A percentile compares a stretch with the other conserved stretches of the same genome.
phyloP scores from a whole-genome alignment of 2,113 vertebrate species.

The Heterotis niloticus region DNA sequence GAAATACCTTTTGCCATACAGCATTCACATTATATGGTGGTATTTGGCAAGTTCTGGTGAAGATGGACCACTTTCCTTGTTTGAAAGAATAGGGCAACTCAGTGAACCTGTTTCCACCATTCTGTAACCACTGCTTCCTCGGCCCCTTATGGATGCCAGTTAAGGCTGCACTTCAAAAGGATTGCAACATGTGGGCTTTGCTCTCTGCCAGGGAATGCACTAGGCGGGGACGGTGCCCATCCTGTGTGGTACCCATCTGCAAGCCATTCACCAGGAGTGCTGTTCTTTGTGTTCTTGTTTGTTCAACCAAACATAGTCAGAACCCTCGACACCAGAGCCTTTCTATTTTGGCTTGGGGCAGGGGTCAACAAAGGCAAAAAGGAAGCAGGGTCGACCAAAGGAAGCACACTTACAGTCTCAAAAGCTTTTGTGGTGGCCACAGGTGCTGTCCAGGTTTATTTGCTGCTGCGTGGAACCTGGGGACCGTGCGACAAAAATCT shows the following conservation, averaged over 20 bases:
- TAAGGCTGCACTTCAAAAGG: slow-evolving; percentile 7
- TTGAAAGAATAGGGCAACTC: neutral
- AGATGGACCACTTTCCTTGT: neutral
- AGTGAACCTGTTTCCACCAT: neutral
- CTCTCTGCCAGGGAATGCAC: slow-evolving; percentile 20
- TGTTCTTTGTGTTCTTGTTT: slow-evolving; percentile 25
- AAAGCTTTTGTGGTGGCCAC: slow-evolving; percentile 24
- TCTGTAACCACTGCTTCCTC: neutral
- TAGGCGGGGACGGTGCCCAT: neutral
- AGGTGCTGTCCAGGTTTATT: slow-evolving; percentile 39
- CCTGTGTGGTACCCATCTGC: slow-evolving; percentile 35
- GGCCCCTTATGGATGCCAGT: neutral
- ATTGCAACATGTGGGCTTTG: slow-evolving; percentile 19
- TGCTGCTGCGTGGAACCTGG: neutral
- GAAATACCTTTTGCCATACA: no score
- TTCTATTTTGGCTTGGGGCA: slow-evolving; percentile 12
- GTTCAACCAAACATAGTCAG: slow-evolving; percentile 19
- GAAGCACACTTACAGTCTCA: slow-evolving; percentile 8
- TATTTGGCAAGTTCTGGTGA: no score
- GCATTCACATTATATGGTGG: no score
- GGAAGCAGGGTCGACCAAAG: neutral
- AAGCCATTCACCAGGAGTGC: slow-evolving; percentile 9
- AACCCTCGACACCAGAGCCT: slow-evolving; percentile 5
- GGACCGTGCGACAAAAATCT: slow-evolving; percentile 28
- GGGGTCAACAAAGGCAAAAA: neutral